Conservation (phyloP, 2,888 invertebrate species). For the Ormyrus nitidulus region DNA sequence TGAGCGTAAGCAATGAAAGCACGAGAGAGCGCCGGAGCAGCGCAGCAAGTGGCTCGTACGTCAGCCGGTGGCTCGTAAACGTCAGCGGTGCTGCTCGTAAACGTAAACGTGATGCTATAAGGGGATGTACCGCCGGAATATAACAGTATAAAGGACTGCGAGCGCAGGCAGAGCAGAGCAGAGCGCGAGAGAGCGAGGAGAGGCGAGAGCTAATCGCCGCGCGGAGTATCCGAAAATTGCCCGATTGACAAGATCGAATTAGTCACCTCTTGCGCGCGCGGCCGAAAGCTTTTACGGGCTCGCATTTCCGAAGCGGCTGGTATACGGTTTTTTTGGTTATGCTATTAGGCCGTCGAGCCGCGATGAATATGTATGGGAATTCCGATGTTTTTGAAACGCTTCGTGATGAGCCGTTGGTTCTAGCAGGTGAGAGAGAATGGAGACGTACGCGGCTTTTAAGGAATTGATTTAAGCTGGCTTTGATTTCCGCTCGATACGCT, state of each 20-base stretch:
- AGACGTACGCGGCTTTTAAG: no score
- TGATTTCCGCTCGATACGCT: no score
- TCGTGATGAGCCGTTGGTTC: no score
- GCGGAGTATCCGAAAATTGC: neutral
- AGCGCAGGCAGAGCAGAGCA: neutral
- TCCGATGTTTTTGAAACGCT: no score
- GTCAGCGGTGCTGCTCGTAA: conserved; percentile 76
- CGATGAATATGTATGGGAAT: no score
- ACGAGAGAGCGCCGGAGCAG: conserved; percentile 52
- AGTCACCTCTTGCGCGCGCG: neutral
- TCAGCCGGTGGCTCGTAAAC: conserved; percentile 76
- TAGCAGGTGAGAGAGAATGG: no score
- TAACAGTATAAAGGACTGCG: conserved; percentile 30
- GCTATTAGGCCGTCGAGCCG: no score
- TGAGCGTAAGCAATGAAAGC: conserved; percentile 26
- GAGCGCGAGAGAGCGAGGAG: neutral
- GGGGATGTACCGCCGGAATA: conserved; percentile 66
- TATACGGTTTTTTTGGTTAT: no score
- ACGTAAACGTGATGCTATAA: conserved; percentile 76
- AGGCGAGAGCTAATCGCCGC: neutral
- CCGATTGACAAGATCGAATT: neutral
- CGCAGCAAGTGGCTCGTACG: conserved; percentile 75
- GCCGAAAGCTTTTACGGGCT: no score
- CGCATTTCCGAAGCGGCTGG: no score
- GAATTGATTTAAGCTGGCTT: no score